Percentiles rank a stretch among this genome's conserved stretches.
These are phyloP conservation scores for Habroteleia sp. DNA, from an alignment of 2,888 invertebrate genomes.

Conservation along the genomic window DNA sequence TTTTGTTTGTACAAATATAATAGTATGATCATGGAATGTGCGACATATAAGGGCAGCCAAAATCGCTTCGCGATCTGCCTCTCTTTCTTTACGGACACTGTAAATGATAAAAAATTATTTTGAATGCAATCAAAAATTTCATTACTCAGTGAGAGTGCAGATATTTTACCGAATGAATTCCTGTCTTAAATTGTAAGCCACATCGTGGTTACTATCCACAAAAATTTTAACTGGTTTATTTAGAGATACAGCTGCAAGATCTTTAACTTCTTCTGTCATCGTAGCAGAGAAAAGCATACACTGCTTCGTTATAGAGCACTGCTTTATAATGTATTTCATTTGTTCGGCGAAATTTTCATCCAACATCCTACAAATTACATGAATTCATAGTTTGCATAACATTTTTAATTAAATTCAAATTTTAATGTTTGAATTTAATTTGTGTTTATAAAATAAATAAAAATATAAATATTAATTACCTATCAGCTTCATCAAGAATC, in stretches of 20 bases:
- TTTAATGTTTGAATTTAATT: background rate
- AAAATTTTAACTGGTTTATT: conserved; percentile 96
- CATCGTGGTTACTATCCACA: conserved; percentile 97
- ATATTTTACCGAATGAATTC: conserved; percentile 90
- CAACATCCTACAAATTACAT: conserved; percentile 87
- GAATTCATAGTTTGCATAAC: no score
- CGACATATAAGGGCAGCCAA: conserved; percentile 91
- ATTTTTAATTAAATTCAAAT: no score
- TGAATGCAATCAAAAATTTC: no score
- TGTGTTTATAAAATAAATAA: background rate
- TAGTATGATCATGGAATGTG: conserved; percentile 94
- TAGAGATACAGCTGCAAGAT: conserved; percentile 95
- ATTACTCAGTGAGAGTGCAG: no score
- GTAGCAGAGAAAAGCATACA: conserved; percentile 99
- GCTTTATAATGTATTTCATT: conserved; percentile 98
- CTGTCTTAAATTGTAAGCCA: conserved; percentile 96
- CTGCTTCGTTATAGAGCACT: conserved; percentile 94
- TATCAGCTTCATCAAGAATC: conserved; percentile 89
- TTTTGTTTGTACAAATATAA: conserved; percentile 98
- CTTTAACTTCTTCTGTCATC: conserved; percentile 99
- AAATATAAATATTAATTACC: conserved; percentile 71
- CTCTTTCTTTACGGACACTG: conserved; percentile 92
- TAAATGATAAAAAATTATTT: conserved; percentile 1
- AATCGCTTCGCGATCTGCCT: conserved; percentile 95
- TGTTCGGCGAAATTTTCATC: conserved; percentile 99